Conservation (phyloP, 2,797 vertebrate species). For the Propithecus deckenii region DNA sequence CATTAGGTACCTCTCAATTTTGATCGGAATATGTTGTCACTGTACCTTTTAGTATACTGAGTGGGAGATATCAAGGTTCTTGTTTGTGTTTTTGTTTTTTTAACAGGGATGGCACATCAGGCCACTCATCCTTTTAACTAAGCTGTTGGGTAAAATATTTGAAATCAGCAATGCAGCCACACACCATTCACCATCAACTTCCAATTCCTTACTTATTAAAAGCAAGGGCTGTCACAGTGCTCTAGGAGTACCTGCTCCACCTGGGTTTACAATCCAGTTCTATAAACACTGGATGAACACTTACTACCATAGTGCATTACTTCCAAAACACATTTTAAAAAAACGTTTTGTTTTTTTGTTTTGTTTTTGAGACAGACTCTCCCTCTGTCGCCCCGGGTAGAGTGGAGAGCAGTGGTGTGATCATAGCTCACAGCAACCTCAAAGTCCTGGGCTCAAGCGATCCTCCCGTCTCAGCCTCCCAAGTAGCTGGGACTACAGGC, state of each 20-base stretch:
- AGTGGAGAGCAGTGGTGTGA: no score
- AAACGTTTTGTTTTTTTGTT: no score
- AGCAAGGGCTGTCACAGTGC: background rate
- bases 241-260: background rate
- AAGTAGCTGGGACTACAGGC: no score
- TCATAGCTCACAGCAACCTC: no score
- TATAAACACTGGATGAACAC: constrained; percentile 22
- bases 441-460: no score
- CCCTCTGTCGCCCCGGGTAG: no score
- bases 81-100: background rate
- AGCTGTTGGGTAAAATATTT: constrained; percentile 10
- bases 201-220: background rate
- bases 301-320: constrained; percentile 7
- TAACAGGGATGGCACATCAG: background rate
- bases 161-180: background rate
- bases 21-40: background rate
- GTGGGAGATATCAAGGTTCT: background rate
- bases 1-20: background rate
- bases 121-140: background rate
- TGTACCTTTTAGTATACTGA: background rate
- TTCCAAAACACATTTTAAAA: background rate
- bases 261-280: background rate
- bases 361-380: no score
- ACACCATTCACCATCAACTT: background rate
- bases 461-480: no score